Evolutionary conservation across 2,113 vertebrate species (phyloP), one percentile per base, ranked within the genome.

Genomic region (Accipiter virgatus): DNA sequence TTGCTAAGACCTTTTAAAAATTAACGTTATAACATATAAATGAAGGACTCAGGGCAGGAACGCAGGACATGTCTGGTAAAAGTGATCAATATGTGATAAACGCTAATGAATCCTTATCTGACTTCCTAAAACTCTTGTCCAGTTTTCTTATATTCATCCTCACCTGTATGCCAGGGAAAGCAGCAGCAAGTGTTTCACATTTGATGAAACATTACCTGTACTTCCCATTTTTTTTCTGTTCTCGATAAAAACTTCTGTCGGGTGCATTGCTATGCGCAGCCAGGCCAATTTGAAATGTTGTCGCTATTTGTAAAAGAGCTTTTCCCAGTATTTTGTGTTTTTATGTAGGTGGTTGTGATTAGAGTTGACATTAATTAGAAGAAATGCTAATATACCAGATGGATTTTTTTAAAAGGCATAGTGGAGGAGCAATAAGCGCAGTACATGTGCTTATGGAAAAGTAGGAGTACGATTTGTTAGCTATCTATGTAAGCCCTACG

Each of bases 301-400:
- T 25, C 50, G 31, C 62, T 42, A 5, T 66, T 88, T 81, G 80
- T 56, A 42, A 68, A 92, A 86, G 77, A 45, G 48, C 61, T 55
- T 67, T 81, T 68, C 61, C 58, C 48, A 2, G 22, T 61, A 53
- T 81, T 96, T 85, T 86, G 61, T 59, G 72, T 22, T 79, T 93
- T 90, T 75, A 31, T 72, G 91, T 66, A 80, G 95, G 93, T 73
- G 79, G 77, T 27, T 97, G 96, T 94, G 92, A 94, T 63, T 88
- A 32, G 84, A 87, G 75, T 25, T 94, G 94, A 88, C 81, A 74
- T 90, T 96, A 94, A 96, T 97, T 96, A 93, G 92, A 77, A 96
- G 86, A 78, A 94, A 95, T 83, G 38, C 26, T 95, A 90, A 91
- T 95, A 78, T 56, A 85, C 88, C 92, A 97, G 97, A 94, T 96